Conservation (phyloP, 2,888 invertebrate genomes). For the Nephrotoma appendiculata region DNA sequence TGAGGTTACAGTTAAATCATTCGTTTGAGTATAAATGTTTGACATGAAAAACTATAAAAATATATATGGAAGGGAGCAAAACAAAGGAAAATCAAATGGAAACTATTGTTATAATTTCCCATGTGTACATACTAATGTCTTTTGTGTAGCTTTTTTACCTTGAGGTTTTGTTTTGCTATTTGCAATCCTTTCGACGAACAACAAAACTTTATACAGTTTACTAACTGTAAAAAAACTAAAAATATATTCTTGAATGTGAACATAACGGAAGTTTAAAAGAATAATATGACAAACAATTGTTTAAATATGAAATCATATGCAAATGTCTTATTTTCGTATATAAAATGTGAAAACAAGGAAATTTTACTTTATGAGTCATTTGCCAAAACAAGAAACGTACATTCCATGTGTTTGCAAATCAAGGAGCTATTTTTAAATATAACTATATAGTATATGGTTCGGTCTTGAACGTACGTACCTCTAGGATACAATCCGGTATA, state of each 20-base stretch:
- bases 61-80: background rate
- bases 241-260: background rate
- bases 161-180: background rate
- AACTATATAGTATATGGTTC: too few species aligned
- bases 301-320: background rate
- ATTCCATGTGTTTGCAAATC: too few species aligned
- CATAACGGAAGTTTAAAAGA: background rate
- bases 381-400: background rate
- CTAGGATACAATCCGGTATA: background rate
- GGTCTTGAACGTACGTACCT: background rate
- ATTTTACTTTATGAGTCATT: background rate
- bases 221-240: background rate
- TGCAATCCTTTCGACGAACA: background rate
- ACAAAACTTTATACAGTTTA: background rate
- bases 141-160: background rate
- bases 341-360: background rate
- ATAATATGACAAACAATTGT: background rate
- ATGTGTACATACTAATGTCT: background rate
- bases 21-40: background rate
- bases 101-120: background rate
- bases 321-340: background rate
- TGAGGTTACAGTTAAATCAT: background rate
- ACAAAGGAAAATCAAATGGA: background rate
- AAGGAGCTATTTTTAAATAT: too few species aligned
- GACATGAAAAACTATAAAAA: background rate